A percentile compares a stretch with the other conserved stretches of the same genome.
phyloP scores from a whole-genome alignment of 2,113 vertebrate genomes.

The Scortum barcoo region DNA sequence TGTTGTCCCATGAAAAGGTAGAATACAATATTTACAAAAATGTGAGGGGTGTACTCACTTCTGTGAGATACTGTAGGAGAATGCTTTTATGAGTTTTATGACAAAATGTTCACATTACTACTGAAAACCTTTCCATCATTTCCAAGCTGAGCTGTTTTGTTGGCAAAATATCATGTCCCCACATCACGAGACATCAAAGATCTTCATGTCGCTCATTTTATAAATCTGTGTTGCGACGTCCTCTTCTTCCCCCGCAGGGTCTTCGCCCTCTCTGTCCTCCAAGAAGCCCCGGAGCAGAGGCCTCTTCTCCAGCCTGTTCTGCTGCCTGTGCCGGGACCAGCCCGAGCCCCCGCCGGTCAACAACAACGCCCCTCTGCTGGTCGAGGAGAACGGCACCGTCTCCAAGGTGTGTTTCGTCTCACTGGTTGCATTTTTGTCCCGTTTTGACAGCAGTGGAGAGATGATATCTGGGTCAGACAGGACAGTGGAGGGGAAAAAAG shows the following conservation, averaged over 20 bases:
- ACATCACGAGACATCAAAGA: too few species aligned
- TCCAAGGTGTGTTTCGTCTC: constrained; percentile 85
- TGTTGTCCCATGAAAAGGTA: too few species aligned
- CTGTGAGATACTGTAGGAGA: too few species aligned
- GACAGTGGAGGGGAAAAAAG: too few species aligned
- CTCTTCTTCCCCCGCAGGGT: constrained; percentile 78
- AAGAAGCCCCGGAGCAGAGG: constrained; percentile 90
- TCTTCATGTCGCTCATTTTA: too few species aligned
- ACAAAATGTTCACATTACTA: too few species aligned
- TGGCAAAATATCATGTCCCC: too few species aligned
- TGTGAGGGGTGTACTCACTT: too few species aligned
- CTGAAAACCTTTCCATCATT: too few species aligned
- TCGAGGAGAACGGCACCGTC: constrained; percentile 90
- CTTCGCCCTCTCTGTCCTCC: constrained; percentile 80
- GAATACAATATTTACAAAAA: too few species aligned
- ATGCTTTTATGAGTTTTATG: too few species aligned
- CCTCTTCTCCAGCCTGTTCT: constrained; percentile 90
- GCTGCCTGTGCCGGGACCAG: constrained; percentile 90
- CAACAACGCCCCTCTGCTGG: constrained; percentile 91
- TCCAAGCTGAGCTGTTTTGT: too few species aligned
- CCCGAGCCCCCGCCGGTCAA: constrained; percentile 86
- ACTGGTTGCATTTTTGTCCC: background rate
- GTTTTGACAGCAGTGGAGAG: background rate
- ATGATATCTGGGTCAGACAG: background rate
- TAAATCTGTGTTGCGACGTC: background rate